Base-by-base conservation (phyloP, 1,140 invertebrate genomes). In the Tribolium madens region DNA sequence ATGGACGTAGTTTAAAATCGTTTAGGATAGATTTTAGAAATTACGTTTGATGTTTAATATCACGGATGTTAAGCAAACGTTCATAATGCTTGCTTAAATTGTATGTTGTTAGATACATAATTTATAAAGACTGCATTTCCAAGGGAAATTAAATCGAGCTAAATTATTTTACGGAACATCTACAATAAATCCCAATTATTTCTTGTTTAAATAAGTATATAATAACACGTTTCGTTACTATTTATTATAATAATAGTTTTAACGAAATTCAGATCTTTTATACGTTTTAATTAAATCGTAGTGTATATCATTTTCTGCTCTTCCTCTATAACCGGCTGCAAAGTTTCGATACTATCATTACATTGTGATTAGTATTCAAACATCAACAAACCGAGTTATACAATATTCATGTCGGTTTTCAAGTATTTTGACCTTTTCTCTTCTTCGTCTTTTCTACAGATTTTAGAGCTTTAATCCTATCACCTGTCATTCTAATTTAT, bases 31-130 rank as follows among this genome's bases (percentile, higher is more conserved):
- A 71, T 71, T 71, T 71, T 71, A 71, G 70, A 72, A 72, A 72
- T 72, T 72, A 71, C 42, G 47, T 72, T 72, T 72, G 70, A 72
- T 72, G 70, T 72, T 72, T 72, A 72, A 72, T 72, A 72, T 72
- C 70, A 72, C 70, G 70, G 70, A 72, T 72, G 70, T 72, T 72
- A 52, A 26, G 50, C 46, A 72, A 72, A 72, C 70, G 57, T 26
- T 64, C 57, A 71, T 71, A 71, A 71, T 71, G 68, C 68, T 47
- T 71, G 68, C 26, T 64, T 14, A 64, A 64, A 64, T 64, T 64
- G 57, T 64, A 64, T 6, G 57, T 64, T 64, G 57, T 33, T 64
- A 64, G 57, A 33, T 64, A 6, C 57, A 26, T 64, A 64, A 64
- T 64, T 64, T 64, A 64, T 12, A 57, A 57, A 57, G n/a, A 33